Percentiles rank a stretch among this genome's conserved stretches.
These are phyloP conservation scores for Pollachius pollachius DNA, from an alignment of 2,113 vertebrate genomes.

Conservation along the genomic window DNA sequence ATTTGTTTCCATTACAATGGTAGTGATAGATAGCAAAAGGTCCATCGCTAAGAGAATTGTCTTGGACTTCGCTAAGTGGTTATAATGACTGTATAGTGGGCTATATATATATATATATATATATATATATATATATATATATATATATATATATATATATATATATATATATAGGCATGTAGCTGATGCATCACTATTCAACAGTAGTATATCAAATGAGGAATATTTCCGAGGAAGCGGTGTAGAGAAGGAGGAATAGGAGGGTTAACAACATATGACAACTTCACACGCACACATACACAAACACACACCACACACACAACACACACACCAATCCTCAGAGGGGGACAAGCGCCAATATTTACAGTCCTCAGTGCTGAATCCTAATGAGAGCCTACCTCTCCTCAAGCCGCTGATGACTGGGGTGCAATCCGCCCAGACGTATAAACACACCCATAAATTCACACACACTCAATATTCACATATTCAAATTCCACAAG, in stretches of 20 bases:
- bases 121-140: constrained; percentile 2
- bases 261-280: background rate
- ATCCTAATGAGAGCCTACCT: constrained; percentile 69
- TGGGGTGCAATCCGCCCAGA: constrained; percentile 65
- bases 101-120: background rate
- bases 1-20: too few relatives aligned
- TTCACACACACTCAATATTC: constrained; percentile 54
- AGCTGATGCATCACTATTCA: too few relatives aligned
- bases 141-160: background rate
- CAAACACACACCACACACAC: background rate
- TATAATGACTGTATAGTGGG: background rate
- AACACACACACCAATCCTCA: constrained; percentile 24
- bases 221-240: background rate
- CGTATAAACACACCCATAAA: constrained; percentile 71
- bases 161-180: background rate
- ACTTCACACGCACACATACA: background rate
- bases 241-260: background rate
- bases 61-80: too few relatives aligned
- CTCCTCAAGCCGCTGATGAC: constrained; percentile 57
- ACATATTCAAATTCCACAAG: constrained; percentile 55
- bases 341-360: constrained; percentile 57
- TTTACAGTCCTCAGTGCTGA: constrained; percentile 68
- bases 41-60: too few relatives aligned
- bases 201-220: too few relatives aligned
- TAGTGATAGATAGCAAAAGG: too few relatives aligned